Evolutionary conservation across 1,140 invertebrate species (phyloP), one percentile per base, ranked within the genome.

Genomic region (Drosophila aff.): DNA sequence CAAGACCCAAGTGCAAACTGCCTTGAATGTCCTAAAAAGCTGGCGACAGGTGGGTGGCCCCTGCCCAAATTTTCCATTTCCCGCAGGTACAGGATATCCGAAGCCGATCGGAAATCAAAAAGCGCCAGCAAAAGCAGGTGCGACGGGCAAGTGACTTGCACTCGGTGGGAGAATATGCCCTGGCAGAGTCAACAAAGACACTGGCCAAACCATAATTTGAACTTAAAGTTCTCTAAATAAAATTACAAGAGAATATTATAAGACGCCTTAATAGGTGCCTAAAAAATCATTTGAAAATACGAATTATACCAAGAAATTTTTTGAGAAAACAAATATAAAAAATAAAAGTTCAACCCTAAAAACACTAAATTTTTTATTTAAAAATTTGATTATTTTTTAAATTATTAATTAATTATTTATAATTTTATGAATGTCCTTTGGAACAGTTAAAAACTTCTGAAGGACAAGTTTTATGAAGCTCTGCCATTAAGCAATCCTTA

Each of bases 101-200:
- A 50, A 73, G 53, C 67, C 67, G 69, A 73, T 73, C 69, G 59
- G 69, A 73, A 73, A 73, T 61, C 69, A 72, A 73, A 73, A 60
- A 50, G 55, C 38, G 53, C 67, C 67, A 73, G 16, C 69, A 21
- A 61, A 72, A 16, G 53, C 69, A 73, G 67, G 55, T 73, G 69
- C 69, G 38, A 36, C 47, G 18, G 38, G 33, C 44, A 68, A 71
- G 67, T 71, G 68, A 72, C 53, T 60, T 73, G 53, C 69, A 73
- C 15, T 43, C 44, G n/a, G 69, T 38, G 67, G 9, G 67, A 18
- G 38, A 71, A 72, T 50, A 44, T 59, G 21, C n/a, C 62, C 23
- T 38, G 23, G 21, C 47, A 62, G 57, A 41, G 44, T 33, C 66
- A 49, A 33, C 63, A 46, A 71, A 38, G 28, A 71, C 67, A 71